Evolutionary conservation across 2,113 vertebrate species (phyloP), one percentile per base, ranked within the genome.

Genomic region (Hippocampus comes): DNA sequence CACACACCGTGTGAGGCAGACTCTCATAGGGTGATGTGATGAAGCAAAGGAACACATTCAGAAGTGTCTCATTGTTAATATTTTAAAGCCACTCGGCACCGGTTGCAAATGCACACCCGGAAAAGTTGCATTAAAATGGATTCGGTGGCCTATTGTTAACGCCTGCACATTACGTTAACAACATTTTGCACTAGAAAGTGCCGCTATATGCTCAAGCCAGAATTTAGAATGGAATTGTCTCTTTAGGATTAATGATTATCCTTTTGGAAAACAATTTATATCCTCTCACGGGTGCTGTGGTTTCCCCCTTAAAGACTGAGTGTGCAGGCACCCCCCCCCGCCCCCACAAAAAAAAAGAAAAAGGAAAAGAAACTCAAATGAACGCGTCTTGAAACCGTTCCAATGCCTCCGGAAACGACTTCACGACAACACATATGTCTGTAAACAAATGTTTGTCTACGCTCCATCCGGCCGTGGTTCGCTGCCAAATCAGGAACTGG

Each of bases 371-470:
- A 75, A 61, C 27, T 30, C 55, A 72, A 83, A 77, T 77, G 73
- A 66, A 76, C 83, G 80, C 68, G 74, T 79, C 81, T 85, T 81
- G 84, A 84, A 88, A 82, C 76, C 80, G 71, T 87, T 84, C 82
- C 82, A 86, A 74, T 71, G 68, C 67, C 61, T 12, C 74, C 82
- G 79, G 76, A 71, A 65, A 64, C 73, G 61, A 66, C 78, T 60
- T 63, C 76, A 78, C 74, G 81, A 72, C 72, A 81, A 74, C 79
- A 78, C 70, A 75, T 78, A 82, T 76, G 72, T 86, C 84, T 74
- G 5, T 71, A 65, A 81, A 82, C 78, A 68, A 75, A 66, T 78
- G 41, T 51, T 63, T 73, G 66, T 63, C 20, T 46, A 74, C 65
- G 49, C 65, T 76, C 56, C 30, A 27, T 55, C 7, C 69, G 73